phyloP scores from a whole-genome alignment of 2,888 invertebrate species.

The Drosophila flavopinicola region DNA sequence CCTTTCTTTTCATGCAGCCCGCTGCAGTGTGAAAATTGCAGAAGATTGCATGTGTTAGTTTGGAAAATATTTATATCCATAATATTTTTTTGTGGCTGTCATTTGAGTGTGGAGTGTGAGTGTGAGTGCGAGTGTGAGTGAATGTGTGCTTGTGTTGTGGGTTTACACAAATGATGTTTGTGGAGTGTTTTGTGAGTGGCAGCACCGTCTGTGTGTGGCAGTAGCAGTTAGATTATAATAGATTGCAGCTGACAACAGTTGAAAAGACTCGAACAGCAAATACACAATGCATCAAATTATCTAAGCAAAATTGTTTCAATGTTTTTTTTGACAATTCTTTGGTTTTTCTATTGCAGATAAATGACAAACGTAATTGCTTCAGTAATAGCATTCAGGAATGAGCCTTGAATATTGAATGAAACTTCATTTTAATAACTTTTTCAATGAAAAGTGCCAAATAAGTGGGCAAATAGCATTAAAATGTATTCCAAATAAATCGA shows the following conservation, averaged over 20 bases:
- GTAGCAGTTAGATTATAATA: conserved; percentile 60
- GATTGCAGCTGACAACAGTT: conserved; percentile 49
- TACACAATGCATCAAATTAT: conserved; percentile 31
- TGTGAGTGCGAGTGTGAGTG: conserved; percentile 14
- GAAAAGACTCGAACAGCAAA: conserved; percentile 11
- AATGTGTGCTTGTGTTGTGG: conserved; percentile 32
- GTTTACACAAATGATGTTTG: conserved; percentile 66
- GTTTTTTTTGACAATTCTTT: conserved; percentile 5
- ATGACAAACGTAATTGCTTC: conserved; percentile 11
- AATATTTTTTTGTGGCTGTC: conserved; percentile 68
- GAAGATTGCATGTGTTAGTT: conserved; percentile 69
- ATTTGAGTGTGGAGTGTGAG: conserved; percentile 29
- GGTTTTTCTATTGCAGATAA: not conserved
- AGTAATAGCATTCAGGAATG: not conserved
- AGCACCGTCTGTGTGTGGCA: conserved; percentile 64
- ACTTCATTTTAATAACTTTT: not conserved
- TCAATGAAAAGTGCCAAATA: not conserved
- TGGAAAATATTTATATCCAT: conserved; percentile 72
- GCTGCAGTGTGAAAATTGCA: conserved; percentile 72
- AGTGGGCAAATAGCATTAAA: not conserved
- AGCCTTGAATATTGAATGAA: not conserved
- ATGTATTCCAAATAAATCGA: not conserved
- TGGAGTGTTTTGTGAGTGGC: conserved; percentile 66
- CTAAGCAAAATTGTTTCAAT: conserved; percentile 13
- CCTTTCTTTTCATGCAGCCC: conserved; percentile 3